These are phyloP conservation scores for Bombus impatiens DNA, from an alignment of 1,140 invertebrate genomes.

Conservation along the genomic window DNA sequence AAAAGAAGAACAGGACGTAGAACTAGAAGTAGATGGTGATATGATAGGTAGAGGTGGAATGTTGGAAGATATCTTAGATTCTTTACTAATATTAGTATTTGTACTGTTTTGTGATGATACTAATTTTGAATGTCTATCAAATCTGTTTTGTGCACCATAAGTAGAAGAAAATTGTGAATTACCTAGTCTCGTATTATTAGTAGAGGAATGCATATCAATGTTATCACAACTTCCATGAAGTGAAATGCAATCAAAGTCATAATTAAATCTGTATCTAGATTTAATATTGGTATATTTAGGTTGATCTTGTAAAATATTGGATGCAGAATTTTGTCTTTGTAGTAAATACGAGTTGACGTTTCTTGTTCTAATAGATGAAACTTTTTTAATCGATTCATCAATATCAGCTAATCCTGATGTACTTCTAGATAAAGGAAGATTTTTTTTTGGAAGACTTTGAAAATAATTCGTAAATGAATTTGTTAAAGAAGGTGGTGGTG, in stretches of 20 bases:
- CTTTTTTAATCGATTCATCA: slow-evolving; percentile 72
- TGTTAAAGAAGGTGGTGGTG: slow-evolving; percentile 76
- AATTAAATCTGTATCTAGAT: slow-evolving; percentile 76
- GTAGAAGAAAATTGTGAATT: slow-evolving; percentile 52
- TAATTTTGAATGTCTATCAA: slow-evolving; percentile 67
- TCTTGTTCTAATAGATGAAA: slow-evolving; percentile 51
- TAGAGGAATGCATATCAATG: slow-evolving; percentile 62
- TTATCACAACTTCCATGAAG: slow-evolving; percentile 76
- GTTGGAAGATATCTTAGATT: slow-evolving; percentile 72
- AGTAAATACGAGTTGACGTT: slow-evolving; percentile 59
- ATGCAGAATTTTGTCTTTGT: slow-evolving; percentile 76
- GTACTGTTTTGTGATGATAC: slow-evolving; percentile 61
- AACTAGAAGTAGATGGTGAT: slow-evolving; percentile 53
- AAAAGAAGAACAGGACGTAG: slow-evolving; percentile 62
- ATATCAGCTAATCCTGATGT: slow-evolving; percentile 72
- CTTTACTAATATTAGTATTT: slow-evolving; percentile 63
- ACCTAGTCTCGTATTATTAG: slow-evolving; percentile 38
- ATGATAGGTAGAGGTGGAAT: slow-evolving; percentile 77
- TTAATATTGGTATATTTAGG: slow-evolving; percentile 69
- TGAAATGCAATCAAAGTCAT: slow-evolving; percentile 77
- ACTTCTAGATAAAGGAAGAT: slow-evolving; percentile 73
- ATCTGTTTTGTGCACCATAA: slow-evolving; percentile 62
- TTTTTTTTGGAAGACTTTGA: slow-evolving; percentile 78
- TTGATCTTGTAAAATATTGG: slow-evolving; percentile 76
- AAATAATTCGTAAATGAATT: slow-evolving; percentile 77